Base-by-base conservation (phyloP, 2,113 vertebrate species). In the Ranitomeya variabilis region DNA sequence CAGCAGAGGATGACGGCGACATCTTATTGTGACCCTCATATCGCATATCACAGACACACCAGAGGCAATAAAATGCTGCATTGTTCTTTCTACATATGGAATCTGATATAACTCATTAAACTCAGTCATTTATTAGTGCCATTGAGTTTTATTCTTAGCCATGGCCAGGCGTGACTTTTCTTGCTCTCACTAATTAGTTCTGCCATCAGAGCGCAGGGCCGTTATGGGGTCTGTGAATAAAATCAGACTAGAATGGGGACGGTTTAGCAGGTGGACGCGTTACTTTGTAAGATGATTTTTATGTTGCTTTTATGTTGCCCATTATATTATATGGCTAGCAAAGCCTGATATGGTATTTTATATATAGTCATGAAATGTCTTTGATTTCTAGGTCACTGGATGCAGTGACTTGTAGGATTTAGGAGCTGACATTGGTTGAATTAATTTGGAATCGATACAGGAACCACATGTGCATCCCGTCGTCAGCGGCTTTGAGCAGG, bases 21-120 rank as follows among this genome's bases (percentile, higher is more conserved):
- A 2, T 74, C 76, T 54, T 78, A 78, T 54, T 54, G 76, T 54
- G 76, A 54, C 51, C 51, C 51, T 78, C 51, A 52, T 12, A 54
- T 78, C 76, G 5, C 37, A 54, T n/a, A 78, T 78, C 77, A 79
- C 14, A 79, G 76, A 78, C 6, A 21, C 26, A 54, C 19, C 21
- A 78, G 77, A 79, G 77, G 21, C 52, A n/a, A 79, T 79, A n/a
- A 79, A 23, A 79, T 23, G 51, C 77, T 57, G 52, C 52, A 55
- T 23, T 54, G 51, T 79, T 79, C 52, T 79, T 79, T 79, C 77
- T 79, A 57, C 77, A 79, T 79, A 79, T 52, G 73, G 37, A 52
- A 76, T 79, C 52, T 79, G 77, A 79, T 23, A 57, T 55, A 55
- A 79, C 21, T 79, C 52, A 79, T 79, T 79, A 79, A 55, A 79